Base-by-base conservation (phyloP, 2,888 invertebrate genomes). In the Heliconius aoede region DNA sequence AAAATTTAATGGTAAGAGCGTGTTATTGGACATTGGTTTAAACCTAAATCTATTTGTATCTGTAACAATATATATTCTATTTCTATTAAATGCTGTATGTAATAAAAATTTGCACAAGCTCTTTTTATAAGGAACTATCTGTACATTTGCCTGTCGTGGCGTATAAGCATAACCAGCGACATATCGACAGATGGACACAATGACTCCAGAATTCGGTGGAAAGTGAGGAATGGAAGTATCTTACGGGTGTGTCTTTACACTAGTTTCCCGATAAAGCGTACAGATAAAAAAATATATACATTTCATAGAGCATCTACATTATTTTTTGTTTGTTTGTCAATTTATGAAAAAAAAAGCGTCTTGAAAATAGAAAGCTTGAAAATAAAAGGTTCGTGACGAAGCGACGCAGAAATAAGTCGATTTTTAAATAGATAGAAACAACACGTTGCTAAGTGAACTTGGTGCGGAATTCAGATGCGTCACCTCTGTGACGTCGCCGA, bases 391-490 rank as follows among this genome's bases (percentile, higher is more conserved):
- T 81, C 77, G 67, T 80, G 78, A 81, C 80, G 76, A 78, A 73
- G 77, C 46, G 69, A 78, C 64, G 60, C 67, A 68, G 65, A 76
- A 79, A 76, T 79, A 85, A 85, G 82, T 81, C 82, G 80, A 81
- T 84, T 84, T 86, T 81, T 84, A 86, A 88, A 87, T 85, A 86
- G 84, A 82, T 78, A 79, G 72, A 64, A 51, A 58, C 58, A 78
- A 76, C 69, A 69, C 77, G 87, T 87, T 86, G 85, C 86, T 86
- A 86, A 83, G 85, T 84, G 82, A 81, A 79, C 64, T 58, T 74
- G 62, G 73, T 69, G 76, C 80, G 86, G 87, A 86, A 89, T 89
- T 86, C 84, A 82, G 85, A 73, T 83, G 81, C 81, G 81, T 80
- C 80, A 79, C 73, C n/a, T 55, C 36, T 28, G 81, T 84, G 84